Evolutionary conservation across 1,140 invertebrate species (phyloP).

Genomic region (Oncopeltus fasciatus): DNA sequence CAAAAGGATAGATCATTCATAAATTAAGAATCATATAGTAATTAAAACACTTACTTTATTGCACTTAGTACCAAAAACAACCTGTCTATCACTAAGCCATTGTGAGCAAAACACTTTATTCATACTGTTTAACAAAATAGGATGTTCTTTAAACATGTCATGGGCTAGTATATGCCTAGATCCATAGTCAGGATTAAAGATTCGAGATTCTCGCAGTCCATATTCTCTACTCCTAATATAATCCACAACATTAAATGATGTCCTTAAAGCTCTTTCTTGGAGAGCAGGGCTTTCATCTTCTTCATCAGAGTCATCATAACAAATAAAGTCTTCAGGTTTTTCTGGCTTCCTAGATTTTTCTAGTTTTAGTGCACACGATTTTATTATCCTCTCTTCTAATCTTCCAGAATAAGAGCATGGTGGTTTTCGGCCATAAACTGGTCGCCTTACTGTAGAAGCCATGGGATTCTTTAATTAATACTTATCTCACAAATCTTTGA

Average conservation of each 20-base stretch:
- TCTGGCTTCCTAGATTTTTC: conserved; percentile 62
- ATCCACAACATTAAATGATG: conserved; percentile 74
- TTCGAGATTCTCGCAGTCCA: conserved; percentile 51
- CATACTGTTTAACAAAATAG: conserved; percentile 64
- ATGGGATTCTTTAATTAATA: too few species aligned
- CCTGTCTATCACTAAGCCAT: conserved; percentile 87
- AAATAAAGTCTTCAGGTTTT: conserved; percentile 76
- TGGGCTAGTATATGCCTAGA: conserved; percentile 74
- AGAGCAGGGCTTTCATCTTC: conserved; percentile 61
- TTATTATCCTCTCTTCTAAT: conserved; percentile 53
- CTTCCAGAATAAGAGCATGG: conserved; percentile 52
- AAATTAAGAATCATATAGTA: not conserved
- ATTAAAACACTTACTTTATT: conserved; percentile 56
- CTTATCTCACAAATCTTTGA: too few species aligned
- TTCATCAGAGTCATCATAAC: conserved; percentile 71
- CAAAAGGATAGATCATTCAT: not conserved
- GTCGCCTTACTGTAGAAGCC: conserved; percentile 40
- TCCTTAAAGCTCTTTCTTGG: conserved; percentile 54
- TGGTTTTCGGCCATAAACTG: conserved; percentile 48
- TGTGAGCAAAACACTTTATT: conserved; percentile 95
- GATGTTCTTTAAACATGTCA: conserved; percentile 73
- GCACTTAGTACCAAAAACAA: conserved; percentile 92
- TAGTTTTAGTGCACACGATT: conserved; percentile 44
- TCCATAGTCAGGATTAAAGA: conserved; percentile 59
- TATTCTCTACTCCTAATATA: conserved; percentile 63